Percentiles rank a stretch among this genome's conserved stretches.
Conservation (phyloP, 2,888 invertebrate genomes). For the Heliconius aoede region DNA sequence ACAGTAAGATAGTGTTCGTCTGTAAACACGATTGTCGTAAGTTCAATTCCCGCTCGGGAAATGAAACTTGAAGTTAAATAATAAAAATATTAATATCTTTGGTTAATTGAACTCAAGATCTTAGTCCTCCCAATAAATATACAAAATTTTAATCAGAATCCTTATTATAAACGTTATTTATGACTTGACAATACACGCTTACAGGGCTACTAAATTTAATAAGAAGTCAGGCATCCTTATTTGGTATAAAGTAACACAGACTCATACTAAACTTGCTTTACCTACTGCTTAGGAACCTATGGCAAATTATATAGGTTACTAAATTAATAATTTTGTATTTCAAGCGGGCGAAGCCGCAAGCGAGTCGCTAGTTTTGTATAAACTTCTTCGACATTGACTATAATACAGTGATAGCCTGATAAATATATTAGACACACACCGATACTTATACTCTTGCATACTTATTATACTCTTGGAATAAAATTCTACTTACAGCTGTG, state of each 20-base stretch:
- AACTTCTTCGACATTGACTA: no score
- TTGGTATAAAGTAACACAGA: neutral
- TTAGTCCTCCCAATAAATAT: neutral
- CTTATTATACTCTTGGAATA: neutral
- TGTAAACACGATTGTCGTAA: neutral
- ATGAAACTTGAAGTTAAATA: no score
- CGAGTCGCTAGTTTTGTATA: no score
- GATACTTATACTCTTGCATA: neutral
- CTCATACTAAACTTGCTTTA: no score
- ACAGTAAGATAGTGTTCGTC: neutral
- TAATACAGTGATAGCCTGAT: no score
- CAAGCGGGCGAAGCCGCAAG: no score
- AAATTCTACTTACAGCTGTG: conserved; percentile 17
- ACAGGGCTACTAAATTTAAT: neutral
- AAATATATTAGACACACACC: neutral
- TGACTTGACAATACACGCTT: conserved; percentile 5
- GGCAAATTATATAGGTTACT: no score
- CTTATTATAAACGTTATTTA: neutral
- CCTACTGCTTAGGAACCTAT: no score
- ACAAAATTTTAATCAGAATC: neutral
- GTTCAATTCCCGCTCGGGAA: neutral
- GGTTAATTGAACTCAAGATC: no score
- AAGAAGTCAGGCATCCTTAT: neutral
- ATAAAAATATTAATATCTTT: no score
- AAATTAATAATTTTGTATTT: no score